Conservation (phyloP, 2,888 invertebrate genomes). For the Harpalus rufipes region DNA sequence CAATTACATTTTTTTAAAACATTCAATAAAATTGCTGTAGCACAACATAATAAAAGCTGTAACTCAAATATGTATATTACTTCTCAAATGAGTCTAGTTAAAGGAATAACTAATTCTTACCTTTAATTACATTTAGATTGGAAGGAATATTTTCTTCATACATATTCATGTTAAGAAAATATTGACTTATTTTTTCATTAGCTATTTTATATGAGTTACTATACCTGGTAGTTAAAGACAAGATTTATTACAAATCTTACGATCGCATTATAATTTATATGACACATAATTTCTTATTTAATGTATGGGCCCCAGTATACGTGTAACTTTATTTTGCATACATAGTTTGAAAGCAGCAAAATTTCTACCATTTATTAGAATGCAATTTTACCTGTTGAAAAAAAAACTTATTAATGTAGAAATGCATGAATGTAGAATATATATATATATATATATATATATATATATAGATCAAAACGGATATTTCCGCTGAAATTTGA, state of each 20-base stretch:
- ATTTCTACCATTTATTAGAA: not conserved
- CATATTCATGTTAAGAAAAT: constrained; percentile 1
- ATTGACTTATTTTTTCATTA: constrained; percentile 7
- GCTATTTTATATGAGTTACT: not conserved
- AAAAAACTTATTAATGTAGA: too few species aligned
- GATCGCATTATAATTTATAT: not conserved
- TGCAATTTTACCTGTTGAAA: too few species aligned
- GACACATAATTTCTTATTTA: constrained; percentile 1
- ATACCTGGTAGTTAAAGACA: not conserved
- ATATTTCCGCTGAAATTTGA: too few species aligned
- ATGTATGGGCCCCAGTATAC: not conserved
- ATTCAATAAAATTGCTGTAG: too few species aligned
- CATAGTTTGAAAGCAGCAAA: not conserved
- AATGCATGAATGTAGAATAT: too few species aligned
- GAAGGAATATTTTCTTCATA: not conserved
- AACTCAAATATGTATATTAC: too few species aligned
- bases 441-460: too few species aligned
- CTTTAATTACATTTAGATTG: not conserved
- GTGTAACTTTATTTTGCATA: not conserved
- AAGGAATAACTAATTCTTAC: not conserved
- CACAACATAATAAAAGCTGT: too few species aligned
- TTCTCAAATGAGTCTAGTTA: too few species aligned
- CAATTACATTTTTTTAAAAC: too few species aligned
- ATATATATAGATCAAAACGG: too few species aligned
- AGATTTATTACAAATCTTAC: constrained; percentile 2